Base-by-base conservation (phyloP, 23 tunicate species). In the Botrylloides violaceus region DNA sequence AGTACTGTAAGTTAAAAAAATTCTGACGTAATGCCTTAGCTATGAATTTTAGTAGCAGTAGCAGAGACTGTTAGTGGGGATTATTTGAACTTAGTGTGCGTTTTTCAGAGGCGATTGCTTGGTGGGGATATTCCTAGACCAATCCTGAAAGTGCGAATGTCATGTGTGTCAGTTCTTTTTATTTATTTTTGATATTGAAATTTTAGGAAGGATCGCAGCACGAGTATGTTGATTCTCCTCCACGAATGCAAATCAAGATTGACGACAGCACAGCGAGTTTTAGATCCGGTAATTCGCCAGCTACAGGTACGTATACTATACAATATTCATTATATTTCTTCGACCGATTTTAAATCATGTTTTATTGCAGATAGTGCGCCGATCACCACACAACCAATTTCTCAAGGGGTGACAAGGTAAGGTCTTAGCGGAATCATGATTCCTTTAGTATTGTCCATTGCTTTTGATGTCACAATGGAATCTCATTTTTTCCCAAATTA, bases 161-260 rank as follows among this genome's bases (percentile, higher is more conserved):
- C n/a, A n/a, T n/a, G n/a, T n/a, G n/a, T n/a, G n/a, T n/a, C n/a
- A n/a, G n/a, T n/a, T n/a, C n/a, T n/a, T 49, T 49, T 49, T 21
- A 19, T 49, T 0, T 49, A 0, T 49, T 1, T 49, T 49, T 19
- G 56, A 12, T 49, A 49, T 19, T 49, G 21, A 19, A 0, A 49
- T n/a, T 29, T 25, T 29, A 60, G 65, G 19, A 39, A 37, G 58
- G 57, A 26, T 35, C 74, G 37, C 43, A 68, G 58, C 26, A 1
- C 49, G 28, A 60, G 21, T 60, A 60, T 43, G 53, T 43, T 25
- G 32, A 60, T 26, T 25, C 74, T 4, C 57, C 74, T 1, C 74
- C 74, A 24, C 74, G 74, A 23, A 43, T 68, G 57, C 74, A 68
- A 28, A 68, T 68, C 36, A 68, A 2, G 37, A 68, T 68, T 55